These are phyloP conservation scores for Nesogale talazaci DNA, from an alignment of 2,113 vertebrate species.

Conservation along the genomic window DNA sequence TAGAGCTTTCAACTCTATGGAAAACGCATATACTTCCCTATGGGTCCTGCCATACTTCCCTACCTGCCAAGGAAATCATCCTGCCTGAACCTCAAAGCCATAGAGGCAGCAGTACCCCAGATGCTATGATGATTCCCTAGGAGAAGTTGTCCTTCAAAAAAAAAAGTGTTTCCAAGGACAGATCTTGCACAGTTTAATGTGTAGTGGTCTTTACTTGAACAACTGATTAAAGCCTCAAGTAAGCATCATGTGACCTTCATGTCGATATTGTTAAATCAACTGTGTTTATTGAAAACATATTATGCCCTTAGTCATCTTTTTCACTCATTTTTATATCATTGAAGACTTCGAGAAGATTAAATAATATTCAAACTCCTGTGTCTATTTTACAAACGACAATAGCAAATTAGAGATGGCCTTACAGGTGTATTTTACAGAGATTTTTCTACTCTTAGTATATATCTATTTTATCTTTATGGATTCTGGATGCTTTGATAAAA, in stretches of 20 bases:
- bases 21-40: background rate
- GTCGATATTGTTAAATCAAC: background rate
- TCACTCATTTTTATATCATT: constrained; percentile 27
- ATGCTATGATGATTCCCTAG: constrained; percentile 20
- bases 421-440: background rate
- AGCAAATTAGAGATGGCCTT: constrained; percentile 44
- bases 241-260: background rate
- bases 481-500: constrained; percentile 58
- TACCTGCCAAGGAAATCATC: background rate
- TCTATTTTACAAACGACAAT: constrained; percentile 35
- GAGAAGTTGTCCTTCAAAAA: constrained; percentile 41
- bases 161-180: constrained; percentile 17
- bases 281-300: background rate
- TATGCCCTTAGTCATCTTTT: constrained; percentile 8
- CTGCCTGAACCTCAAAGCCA: background rate
- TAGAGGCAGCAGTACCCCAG: background rate
- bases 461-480: constrained; percentile 35
- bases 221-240: background rate
- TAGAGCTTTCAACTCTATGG: constrained; percentile 1
- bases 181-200: background rate
- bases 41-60: background rate
- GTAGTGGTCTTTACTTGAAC: background rate
- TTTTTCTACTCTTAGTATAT: background rate
- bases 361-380: background rate
- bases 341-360: background rate